Percentiles rank a stretch among this genome's conserved stretches.
Evolutionary conservation across 2,797 vertebrate genomes (phyloP).

Genomic region (Chelon auratus): DNA sequence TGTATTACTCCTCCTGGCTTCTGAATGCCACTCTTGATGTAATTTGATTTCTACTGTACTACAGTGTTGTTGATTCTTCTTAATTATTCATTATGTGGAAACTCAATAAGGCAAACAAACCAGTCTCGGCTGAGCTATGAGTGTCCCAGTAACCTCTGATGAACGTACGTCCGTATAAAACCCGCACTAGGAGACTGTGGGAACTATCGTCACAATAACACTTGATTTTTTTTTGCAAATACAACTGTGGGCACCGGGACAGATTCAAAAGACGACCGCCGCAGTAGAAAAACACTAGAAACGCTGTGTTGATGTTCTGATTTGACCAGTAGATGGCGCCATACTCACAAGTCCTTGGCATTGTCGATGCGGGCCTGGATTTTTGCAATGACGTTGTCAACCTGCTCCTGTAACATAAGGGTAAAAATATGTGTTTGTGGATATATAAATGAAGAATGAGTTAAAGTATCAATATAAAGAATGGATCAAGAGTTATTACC

Average conservation of each 20-base stretch:
- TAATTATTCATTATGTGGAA: not conserved
- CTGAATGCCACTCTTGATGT: not conserved
- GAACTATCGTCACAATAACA: not conserved
- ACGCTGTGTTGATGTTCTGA: not conserved
- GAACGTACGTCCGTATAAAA: not conserved
- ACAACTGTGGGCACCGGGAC: not conserved
- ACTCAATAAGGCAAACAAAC: not conserved
- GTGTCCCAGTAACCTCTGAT: no score
- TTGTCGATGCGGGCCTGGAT: constrained; percentile 85
- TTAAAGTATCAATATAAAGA: not conserved
- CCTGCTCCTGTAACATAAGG: constrained; percentile 82
- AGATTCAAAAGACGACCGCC: not conserved
- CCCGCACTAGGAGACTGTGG: not conserved
- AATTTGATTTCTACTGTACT: not conserved
- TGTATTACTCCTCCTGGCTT: not conserved
- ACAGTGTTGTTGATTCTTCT: not conserved
- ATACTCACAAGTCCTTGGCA: constrained; percentile 90
- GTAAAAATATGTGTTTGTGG: not conserved
- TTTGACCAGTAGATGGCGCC: constrained; percentile 59
- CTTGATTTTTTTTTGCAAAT: not conserved
- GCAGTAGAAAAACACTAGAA: not conserved
- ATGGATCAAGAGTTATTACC: constrained; percentile 73
- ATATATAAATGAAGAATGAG: not conserved
- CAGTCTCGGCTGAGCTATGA: no score
- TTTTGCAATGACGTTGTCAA: constrained; percentile 84